Evolutionary conservation across 2,888 invertebrate genomes (phyloP).

Genomic region (Cheilosia pagana): DNA sequence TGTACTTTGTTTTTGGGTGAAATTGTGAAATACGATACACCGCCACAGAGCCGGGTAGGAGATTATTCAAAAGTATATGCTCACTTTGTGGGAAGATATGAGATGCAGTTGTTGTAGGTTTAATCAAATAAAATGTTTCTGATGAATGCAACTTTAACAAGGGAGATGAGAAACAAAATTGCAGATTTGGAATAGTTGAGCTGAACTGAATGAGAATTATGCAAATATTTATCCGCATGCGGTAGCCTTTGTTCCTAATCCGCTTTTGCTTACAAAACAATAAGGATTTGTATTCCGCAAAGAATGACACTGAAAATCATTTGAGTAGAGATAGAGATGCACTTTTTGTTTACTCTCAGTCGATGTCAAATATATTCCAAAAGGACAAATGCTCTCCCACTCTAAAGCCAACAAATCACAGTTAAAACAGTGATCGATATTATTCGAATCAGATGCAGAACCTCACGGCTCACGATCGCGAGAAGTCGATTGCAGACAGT

Average conservation of each 20-base stretch:
- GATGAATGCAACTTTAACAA: not conserved
- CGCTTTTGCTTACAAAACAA: constrained; percentile 64
- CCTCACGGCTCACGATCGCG: too few relatives aligned
- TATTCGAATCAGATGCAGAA: too few relatives aligned
- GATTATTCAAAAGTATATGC: not conserved
- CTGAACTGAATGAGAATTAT: not conserved
- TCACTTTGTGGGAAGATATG: constrained; percentile 51
- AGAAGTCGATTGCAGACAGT: too few relatives aligned
- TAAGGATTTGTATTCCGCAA: constrained; percentile 46
- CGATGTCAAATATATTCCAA: too few relatives aligned
- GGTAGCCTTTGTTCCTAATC: constrained; percentile 60
- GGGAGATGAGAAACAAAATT: not conserved
- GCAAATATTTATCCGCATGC: constrained; percentile 17
- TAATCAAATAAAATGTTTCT: constrained; percentile 14
- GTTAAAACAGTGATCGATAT: too few relatives aligned
- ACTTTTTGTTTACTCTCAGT: too few relatives aligned
- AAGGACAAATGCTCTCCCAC: too few relatives aligned
- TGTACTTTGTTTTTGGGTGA: constrained; percentile 8
- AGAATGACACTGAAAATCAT: not conserved
- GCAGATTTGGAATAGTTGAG: constrained; percentile 6
- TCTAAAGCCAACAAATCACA: too few relatives aligned
- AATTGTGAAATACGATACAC: constrained; percentile 57
- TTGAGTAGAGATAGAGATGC: too few relatives aligned
- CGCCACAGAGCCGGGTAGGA: constrained; percentile 13
- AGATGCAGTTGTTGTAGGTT: too few relatives aligned